Evolutionary conservation across 2,797 vertebrate genomes (phyloP), one percentile per base, ranked within the genome.

Genomic region (Buceros bicornis): DNA sequence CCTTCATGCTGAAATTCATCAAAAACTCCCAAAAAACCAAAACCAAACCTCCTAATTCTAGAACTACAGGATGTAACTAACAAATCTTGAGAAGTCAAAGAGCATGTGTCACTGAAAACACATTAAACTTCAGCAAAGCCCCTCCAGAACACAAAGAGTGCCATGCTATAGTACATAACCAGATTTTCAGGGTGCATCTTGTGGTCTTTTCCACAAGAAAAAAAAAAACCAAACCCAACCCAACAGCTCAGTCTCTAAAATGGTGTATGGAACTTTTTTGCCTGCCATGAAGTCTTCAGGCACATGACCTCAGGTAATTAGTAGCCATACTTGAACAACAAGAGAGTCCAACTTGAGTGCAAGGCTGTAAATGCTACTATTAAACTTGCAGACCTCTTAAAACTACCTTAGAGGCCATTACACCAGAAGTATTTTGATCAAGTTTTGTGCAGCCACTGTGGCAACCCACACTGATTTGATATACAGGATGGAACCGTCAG

Each of bases 181-280:
- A 42, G 0, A 2, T n/a, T 70, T 43, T 62, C 10, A 22, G 8
- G 8, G 7, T 0, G 2, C 13, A 35, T 17, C 22, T 33, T 43
- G 28, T 22, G 22, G 45, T 45, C 42, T 64, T 91, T 67, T 56
- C 54, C 43, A 74, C 18, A n/a, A 35, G 26, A 70, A 35, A 37
- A 11, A 17, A 29, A 56, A 21, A 22, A 16, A 62, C 16, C 11
- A 28, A 26, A 51, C 50, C 19, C 17, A 48, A 14, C 17, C 6
- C 35, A 56, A 22, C 12, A 47, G 18, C 29, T 82, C 56, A 50
- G 6, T 37, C 29, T 56, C 62, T 48, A 76, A 45, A 87, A 28
- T 5, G 6, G 12, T 0, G 1, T 2, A 6, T 43, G 37, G 43
- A 87, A 70, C 25, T 62, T 43, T 47, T 77, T 9, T 54, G 37